Percentiles rank a stretch among this genome's conserved stretches.
These are phyloP conservation scores for Trypoxylon attenuatum DNA, from an alignment of 2,888 invertebrate species.

Conservation along the genomic window DNA sequence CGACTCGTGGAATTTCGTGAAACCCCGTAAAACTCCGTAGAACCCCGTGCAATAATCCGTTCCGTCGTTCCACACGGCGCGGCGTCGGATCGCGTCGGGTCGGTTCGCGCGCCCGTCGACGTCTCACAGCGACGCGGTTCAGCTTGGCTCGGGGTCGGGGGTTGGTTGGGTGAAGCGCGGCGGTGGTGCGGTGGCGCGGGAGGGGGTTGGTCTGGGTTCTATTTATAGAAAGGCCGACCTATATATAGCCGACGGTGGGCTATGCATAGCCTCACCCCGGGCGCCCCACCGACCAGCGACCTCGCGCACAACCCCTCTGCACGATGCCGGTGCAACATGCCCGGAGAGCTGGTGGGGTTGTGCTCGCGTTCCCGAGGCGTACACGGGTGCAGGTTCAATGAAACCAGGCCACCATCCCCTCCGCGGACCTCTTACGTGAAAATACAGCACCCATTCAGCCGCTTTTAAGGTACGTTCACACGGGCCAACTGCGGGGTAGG, in stretches of 20 bases:
- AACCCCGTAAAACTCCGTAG: too few species aligned
- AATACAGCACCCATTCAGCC: slow-evolving; percentile 58
- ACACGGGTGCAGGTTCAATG: slow-evolving; percentile 68
- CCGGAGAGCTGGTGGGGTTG: slow-evolving; percentile 30
- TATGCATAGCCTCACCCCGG: slow-evolving; percentile 68
- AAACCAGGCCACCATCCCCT: slow-evolving; percentile 68
- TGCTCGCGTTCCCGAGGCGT: slow-evolving; percentile 34
- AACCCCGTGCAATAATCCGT: too few species aligned
- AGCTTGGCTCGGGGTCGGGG: too few species aligned
- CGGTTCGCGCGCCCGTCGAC: too few species aligned
- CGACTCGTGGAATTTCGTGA: too few species aligned
- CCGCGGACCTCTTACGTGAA: slow-evolving; percentile 56
- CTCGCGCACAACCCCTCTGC: slow-evolving; percentile 28
- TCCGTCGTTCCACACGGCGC: too few species aligned
- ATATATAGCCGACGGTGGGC: slow-evolving; percentile 70
- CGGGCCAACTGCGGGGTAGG: slow-evolving; percentile 8
- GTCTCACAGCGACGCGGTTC: too few species aligned
- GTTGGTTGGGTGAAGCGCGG: too few species aligned
- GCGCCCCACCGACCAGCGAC: slow-evolving; percentile 48
- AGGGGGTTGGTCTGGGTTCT: slow-evolving; percentile 64
- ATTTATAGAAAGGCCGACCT: slow-evolving; percentile 72
- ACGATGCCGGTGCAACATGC: too few species aligned
- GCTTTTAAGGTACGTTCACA: slow-evolving; percentile 56
- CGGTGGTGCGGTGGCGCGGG: slow-evolving; percentile 16
- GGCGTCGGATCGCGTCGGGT: too few species aligned